Evolutionary conservation across 2,888 invertebrate genomes (phyloP), one percentile per base, ranked within the genome.

Genomic region (Neria commutata): DNA sequence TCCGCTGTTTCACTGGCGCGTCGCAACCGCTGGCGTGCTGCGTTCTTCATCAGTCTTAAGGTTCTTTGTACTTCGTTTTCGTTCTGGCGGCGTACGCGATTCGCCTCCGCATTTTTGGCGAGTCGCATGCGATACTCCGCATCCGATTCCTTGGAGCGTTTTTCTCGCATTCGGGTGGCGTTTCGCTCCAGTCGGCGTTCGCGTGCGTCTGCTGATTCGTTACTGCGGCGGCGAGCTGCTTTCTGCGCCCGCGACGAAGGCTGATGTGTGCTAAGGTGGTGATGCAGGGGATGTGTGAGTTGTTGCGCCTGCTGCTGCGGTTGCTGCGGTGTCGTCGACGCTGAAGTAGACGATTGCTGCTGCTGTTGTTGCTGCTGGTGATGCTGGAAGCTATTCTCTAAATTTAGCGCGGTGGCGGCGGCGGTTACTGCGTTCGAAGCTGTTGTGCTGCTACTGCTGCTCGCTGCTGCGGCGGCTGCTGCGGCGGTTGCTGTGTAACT

Each of bases 31-130:
- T 82, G 82, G 24, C 81, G 70, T 17, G 81, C 81, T 49, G 81
- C 81, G 66, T 82, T 81, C 71, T 81, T 80, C 79, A 81, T 81
- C 75, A 81, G 78, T 78, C 81, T 78, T 67, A 78, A 61, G 68
- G 81, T 79, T 76, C 81, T 78, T 77, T 82, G 80, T 72, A 81
- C 77, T 74, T 81, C 80, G 67, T 70, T 76, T 76, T 82, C 81
- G 65, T 81, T 82, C 69, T 81, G 81, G 63, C 81, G 71, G 62
- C 81, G 80, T 64, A 81, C 58, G 46, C 81, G 78, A 69, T 82
- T 82, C 62, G 81, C 81, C 67, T 81, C 80, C 51, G 81, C 81
- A 60, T 82, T 82, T 60, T 79, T 79, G 21, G 81, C 80, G 69
- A 82, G 61, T n/a, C 81, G 75, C 21, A 76, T 56, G 53, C 78